phyloP scores from a whole-genome alignment of 1,140 invertebrate genomes.

The Neelides sp. region DNA sequence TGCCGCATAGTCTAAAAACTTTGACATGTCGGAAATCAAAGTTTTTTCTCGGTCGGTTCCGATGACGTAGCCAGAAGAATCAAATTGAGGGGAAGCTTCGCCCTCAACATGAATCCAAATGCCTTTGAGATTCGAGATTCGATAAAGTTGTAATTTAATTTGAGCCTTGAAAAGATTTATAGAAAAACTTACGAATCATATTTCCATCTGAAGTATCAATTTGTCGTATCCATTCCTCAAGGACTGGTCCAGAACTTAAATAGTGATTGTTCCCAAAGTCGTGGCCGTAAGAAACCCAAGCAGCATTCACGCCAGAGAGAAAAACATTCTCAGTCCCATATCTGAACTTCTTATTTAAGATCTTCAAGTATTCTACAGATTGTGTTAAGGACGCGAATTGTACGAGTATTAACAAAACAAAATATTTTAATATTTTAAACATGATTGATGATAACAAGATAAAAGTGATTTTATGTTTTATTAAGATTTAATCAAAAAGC shows the following conservation, averaged over 20 bases:
- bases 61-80: constrained; percentile 28
- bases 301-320: constrained; percentile 37
- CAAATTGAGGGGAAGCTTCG: constrained; percentile 32
- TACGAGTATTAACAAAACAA: no score
- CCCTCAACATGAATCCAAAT: constrained; percentile 40
- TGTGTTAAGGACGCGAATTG: no score
- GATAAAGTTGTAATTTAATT: neutral
- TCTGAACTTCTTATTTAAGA: no score
- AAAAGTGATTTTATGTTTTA: no score
- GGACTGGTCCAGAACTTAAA: constrained; percentile 17
- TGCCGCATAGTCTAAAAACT: constrained; percentile 31
- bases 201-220: constrained; percentile 37
- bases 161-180: neutral
- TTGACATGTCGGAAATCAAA: constrained; percentile 25
- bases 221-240: constrained; percentile 34
- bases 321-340: constrained; percentile 34
- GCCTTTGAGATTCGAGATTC: constrained; percentile 29
- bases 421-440: no score
- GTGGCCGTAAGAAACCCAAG: constrained; percentile 36
- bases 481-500: no score
- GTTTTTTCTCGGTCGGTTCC: constrained; percentile 24
- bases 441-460: no score
- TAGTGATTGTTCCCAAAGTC: constrained; percentile 37
- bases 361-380: no score
- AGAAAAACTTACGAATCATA: constrained; percentile 35